Evolutionary conservation across 1,140 invertebrate genomes (phyloP), one percentile per base, ranked within the genome.

Genomic region (Platorchestia sp.): DNA sequence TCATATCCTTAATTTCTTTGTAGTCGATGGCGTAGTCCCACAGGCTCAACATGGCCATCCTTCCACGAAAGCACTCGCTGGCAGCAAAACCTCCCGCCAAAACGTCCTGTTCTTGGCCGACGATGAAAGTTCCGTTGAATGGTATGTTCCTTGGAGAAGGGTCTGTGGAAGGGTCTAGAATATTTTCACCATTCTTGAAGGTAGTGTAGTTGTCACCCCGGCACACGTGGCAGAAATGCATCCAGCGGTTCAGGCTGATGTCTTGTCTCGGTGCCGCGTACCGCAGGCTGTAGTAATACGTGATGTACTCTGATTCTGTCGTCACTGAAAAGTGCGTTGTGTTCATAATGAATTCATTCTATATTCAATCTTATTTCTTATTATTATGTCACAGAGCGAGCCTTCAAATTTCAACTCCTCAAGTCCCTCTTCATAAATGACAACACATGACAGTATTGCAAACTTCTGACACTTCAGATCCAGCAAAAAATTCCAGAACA

Each of bases 41-140:
- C 7, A 95, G 7, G 45, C 86, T 95, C 22, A 95, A 22, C 75
- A 90, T 3, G 1, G 95, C 95, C n/a, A 95, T 95, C 45, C 27
- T 90, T 45, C 95, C 95, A 0, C 95, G 90, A 27, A 95, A 27
- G 45, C 19, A 45, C 86, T 95, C 86, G 6, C 16, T 43, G 27
- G 86, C 19, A 90, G 95, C 47, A 45, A 95, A 95, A 43, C 95
- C 86, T 75, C 95, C 95, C 41, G 75, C 16, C 44, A 90, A 43
- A 22, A 36, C 40, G 40, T 95, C 95, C 41, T 95, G 95, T 95
- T 95, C 95, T 41, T 95, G 95, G 44, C 95, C 95, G 16, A 95
- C 45, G 22, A 95, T 95, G 14, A 95, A 91, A 16, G 95, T 95
- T 1, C 95, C 95, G 45, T 75, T 95, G 6, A 93, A 47, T 10